Percentiles rank a stretch among this genome's conserved stretches.
These are phyloP conservation scores for Pachymerium ferrugineum DNA, from an alignment of 2,888 invertebrate species.

Conservation along the genomic window DNA sequence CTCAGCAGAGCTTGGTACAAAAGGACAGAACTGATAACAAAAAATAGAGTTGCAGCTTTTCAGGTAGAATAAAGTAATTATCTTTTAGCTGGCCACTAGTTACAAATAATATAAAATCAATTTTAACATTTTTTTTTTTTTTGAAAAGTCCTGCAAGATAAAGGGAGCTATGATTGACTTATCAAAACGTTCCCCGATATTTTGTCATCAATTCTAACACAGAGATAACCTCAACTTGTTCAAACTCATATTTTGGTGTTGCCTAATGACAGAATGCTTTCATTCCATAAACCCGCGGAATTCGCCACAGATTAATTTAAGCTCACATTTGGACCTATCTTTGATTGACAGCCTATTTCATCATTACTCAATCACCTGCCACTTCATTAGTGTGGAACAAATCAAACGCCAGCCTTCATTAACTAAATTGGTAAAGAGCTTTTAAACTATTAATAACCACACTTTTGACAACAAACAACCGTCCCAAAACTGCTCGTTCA, in stretches of 20 bases:
- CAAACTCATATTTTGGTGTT: neutral
- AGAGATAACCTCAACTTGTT: neutral
- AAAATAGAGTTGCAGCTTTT: too few relatives aligned
- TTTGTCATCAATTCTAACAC: too few relatives aligned
- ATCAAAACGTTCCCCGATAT: too few relatives aligned
- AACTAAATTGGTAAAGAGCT: neutral
- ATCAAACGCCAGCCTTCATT: neutral
- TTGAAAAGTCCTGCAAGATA: too few relatives aligned
- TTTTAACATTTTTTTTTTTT: too few relatives aligned
- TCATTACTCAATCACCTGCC: conserved; percentile 14
- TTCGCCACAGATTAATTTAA: conserved; percentile 14
- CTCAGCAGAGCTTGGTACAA: too few relatives aligned
- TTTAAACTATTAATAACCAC: conserved; percentile 20
- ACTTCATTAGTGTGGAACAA: conserved; percentile 1
- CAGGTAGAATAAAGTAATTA: too few relatives aligned
- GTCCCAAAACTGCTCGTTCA: neutral
- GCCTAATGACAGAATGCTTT: neutral
- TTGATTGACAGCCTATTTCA: conserved; percentile 14
- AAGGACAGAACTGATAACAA: too few relatives aligned
- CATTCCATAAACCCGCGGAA: neutral
- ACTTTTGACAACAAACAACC: neutral
- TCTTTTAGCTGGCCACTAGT: too few relatives aligned
- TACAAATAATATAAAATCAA: too few relatives aligned
- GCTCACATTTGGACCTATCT: neutral
- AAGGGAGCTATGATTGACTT: too few relatives aligned